Evolutionary conservation across 2,797 vertebrate species (phyloP).

Genomic region (Ficedula albicollis): DNA sequence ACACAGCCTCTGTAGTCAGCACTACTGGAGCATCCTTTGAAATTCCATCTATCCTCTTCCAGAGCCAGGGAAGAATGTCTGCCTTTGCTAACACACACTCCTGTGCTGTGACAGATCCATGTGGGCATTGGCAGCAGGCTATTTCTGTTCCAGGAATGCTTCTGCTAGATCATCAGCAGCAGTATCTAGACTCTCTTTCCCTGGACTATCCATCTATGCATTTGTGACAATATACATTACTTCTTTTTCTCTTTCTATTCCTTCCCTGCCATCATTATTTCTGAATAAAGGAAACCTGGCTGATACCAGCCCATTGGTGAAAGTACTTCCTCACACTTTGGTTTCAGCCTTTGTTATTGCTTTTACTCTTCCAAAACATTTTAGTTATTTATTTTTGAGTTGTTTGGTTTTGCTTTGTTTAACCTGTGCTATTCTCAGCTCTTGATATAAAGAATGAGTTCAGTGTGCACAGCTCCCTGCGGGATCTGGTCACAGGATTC

Average conservation of each 20-base stretch:
- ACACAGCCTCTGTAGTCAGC: fast-evolving
- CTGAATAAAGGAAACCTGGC: neutral
- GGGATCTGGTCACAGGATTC: fast-evolving
- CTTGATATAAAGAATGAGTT: no score
- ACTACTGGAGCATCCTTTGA: neutral
- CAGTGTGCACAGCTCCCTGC: neutral
- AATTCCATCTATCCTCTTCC: neutral
- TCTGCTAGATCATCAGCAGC: neutral
- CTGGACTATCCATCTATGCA: neutral
- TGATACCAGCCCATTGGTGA: fast-evolving
- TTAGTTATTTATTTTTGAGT: no score
- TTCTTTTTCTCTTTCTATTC: neutral
- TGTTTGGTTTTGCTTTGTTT: no score
- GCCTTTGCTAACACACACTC: neutral
- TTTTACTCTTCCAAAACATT: neutral
- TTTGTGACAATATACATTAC: neutral
- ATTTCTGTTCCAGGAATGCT: neutral
- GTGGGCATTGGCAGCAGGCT: neutral
- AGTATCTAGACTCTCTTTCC: neutral
- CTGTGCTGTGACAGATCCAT: neutral
- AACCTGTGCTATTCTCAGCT: no score
- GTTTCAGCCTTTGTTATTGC: neutral
- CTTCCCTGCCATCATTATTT: neutral
- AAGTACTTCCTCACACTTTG: neutral
- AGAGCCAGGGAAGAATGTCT: neutral